Base-by-base conservation (phyloP, 2,113 vertebrate species). In the Callipepla squamata region DNA sequence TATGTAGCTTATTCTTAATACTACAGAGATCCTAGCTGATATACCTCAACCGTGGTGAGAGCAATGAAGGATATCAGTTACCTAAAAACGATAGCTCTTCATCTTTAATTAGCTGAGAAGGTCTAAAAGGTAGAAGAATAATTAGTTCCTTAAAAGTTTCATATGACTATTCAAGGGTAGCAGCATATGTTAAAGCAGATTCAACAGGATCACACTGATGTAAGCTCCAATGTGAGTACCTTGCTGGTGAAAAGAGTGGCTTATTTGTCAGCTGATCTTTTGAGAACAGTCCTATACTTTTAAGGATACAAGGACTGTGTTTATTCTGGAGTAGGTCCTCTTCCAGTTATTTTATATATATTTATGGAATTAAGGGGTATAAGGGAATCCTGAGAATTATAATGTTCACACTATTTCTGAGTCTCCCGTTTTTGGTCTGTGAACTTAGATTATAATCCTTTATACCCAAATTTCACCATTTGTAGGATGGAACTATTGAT, bases 31-130 rank as follows among this genome's bases (percentile, higher is more conserved):
- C 30, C 80, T 18, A 36, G 2, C 62, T 36, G 32, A 5, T 30
- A 26, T 85, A 45, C 73, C 23, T 67, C 53, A 94, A 30, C 57
- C 59, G 74, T 65, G 42, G 58, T 61, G 65, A 92, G 36, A 76
- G 34, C n/a, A 81, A 45, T 55, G 36, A 92, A 90, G 61, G 73
- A 32, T 87, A 34, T 68, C 65, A 62, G 84, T 90, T 61, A 89
- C 21, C 68, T 70, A 47, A 47, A 86, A 93, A 92, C 47, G 73
- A 87, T 92, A 89, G 88, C 30, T 62, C n/a, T 91, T 96, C 14
- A 58, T 21, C 53, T 96, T 87, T 92, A 44, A 80, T 95, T 92
- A 90, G 47, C 25, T 93, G 40, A 83, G 75, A 66, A 85, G 7
- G n/a, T 93, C 61, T 44, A 66, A 73, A 75, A 84, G 36, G 42